Evolutionary conservation across 23 tunicate species (phyloP).

Genomic region (Styela clava): DNA sequence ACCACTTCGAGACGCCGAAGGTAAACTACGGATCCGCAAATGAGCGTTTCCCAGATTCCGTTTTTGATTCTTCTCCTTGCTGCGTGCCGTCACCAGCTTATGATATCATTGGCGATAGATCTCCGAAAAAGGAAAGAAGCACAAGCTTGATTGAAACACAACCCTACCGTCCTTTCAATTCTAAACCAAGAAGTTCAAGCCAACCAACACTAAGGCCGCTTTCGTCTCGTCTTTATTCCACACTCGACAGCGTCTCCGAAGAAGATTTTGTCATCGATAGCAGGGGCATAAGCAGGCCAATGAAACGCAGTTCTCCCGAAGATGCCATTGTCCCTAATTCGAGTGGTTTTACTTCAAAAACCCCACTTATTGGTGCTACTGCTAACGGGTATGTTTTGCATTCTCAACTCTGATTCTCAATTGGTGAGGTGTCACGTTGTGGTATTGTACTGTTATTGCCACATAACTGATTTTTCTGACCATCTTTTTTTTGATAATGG

Average conservation of each 20-base stretch:
- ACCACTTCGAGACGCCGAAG: neutral
- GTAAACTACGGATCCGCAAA: neutral
- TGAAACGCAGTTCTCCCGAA: neutral
- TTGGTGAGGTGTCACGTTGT: too few species aligned
- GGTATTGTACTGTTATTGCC: too few species aligned
- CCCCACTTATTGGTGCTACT: neutral
- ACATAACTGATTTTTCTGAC: too few species aligned
- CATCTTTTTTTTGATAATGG: too few species aligned
- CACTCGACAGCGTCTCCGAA: neutral
- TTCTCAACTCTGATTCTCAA: too few species aligned
- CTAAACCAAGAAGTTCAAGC: constrained; percentile 1
- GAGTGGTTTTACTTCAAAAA: neutral
- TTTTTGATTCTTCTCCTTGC: neutral
- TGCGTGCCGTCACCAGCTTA: neutral
- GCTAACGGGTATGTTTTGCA: neutral
- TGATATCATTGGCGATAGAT: neutral
- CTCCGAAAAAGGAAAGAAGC: neutral
- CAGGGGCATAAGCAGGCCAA: neutral
- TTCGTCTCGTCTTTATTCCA: neutral
- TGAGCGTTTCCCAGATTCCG: neutral
- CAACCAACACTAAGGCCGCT: neutral
- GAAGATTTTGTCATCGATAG: neutral
- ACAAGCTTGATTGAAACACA: neutral
- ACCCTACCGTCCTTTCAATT: neutral
- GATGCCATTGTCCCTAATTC: neutral